Percentiles rank a stretch among this genome's conserved stretches.
Evolutionary conservation across 23 tunicate species (phyloP).

Genomic region (Halocynthia roretzi): DNA sequence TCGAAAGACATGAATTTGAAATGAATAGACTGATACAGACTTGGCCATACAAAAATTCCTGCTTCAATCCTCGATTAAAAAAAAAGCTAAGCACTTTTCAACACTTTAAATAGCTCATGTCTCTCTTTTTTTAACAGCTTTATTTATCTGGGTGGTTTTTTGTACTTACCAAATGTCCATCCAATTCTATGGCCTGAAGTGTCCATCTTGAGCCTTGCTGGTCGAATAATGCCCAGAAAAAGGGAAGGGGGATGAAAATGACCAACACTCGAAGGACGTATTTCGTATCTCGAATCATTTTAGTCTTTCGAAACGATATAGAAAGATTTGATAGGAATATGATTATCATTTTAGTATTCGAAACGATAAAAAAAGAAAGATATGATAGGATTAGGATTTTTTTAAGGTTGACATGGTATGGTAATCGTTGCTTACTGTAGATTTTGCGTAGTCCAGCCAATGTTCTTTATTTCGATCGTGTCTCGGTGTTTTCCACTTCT

Average conservation of each 20-base stretch:
- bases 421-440: slow-evolving; percentile 24
- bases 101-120: too few species aligned
- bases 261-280: slow-evolving; percentile 83
- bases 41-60: too few species aligned
- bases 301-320: slow-evolving; percentile 28
- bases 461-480: slow-evolving; percentile 71
- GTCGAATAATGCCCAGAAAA: slow-evolving; percentile 98
- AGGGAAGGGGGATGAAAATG: slow-evolving; percentile 83
- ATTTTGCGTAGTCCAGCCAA: slow-evolving; percentile 84
- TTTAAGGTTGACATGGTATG: not conserved
- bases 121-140: not conserved
- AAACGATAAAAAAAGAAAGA: not conserved
- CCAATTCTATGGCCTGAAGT: slow-evolving; percentile 90
- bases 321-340: not conserved
- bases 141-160: slow-evolving; percentile 2
- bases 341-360: not conserved
- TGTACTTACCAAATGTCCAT: slow-evolving; percentile 82
- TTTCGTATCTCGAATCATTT: slow-evolving; percentile 92
- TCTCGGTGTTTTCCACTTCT: slow-evolving; percentile 89
- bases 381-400: not conserved
- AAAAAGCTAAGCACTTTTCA: not conserved
- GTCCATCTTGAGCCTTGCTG: slow-evolving; percentile 99
- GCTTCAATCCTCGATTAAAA: too few species aligned
- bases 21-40: not conserved
- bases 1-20: not conserved